Evolutionary conservation across 2,797 vertebrate genomes (phyloP).

Genomic region (Poliocrania exsul): DNA sequence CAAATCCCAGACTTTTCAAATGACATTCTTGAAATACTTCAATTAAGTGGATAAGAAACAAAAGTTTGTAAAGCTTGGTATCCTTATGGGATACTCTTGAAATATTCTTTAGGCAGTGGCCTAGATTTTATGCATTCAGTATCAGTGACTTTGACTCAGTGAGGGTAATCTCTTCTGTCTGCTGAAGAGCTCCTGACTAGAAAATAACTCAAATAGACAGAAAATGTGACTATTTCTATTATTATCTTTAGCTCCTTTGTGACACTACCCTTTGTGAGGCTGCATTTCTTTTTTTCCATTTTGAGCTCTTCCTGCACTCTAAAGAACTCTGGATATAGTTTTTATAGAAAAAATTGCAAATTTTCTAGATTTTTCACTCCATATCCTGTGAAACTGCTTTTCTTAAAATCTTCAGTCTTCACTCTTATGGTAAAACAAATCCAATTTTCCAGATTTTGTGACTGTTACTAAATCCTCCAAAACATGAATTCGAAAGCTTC

Average conservation of each 20-base stretch:
- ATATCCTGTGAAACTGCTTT: background rate
- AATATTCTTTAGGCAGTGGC: conserved; percentile 34
- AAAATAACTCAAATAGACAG: background rate
- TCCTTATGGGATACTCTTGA: conserved; percentile 21
- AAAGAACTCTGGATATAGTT: background rate
- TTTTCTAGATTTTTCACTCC: background rate
- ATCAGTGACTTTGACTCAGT: background rate
- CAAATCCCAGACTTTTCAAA: background rate
- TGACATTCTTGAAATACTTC: background rate
- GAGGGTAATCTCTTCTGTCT: background rate
- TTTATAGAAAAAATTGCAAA: background rate
- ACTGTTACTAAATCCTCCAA: background rate
- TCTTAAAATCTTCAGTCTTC: background rate
- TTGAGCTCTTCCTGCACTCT: background rate
- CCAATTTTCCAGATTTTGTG: background rate
- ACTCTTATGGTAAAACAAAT: background rate
- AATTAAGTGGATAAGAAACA: background rate
- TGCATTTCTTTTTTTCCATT: background rate
- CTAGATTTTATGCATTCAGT: conserved; percentile 37
- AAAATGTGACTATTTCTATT: background rate
- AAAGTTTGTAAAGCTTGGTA: background rate
- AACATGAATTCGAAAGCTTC: background rate
- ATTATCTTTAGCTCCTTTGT: background rate
- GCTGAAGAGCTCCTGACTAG: background rate
- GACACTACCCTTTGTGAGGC: background rate